Base-by-base conservation (phyloP, 2,888 invertebrate genomes). In the Drosophila cracens region DNA sequence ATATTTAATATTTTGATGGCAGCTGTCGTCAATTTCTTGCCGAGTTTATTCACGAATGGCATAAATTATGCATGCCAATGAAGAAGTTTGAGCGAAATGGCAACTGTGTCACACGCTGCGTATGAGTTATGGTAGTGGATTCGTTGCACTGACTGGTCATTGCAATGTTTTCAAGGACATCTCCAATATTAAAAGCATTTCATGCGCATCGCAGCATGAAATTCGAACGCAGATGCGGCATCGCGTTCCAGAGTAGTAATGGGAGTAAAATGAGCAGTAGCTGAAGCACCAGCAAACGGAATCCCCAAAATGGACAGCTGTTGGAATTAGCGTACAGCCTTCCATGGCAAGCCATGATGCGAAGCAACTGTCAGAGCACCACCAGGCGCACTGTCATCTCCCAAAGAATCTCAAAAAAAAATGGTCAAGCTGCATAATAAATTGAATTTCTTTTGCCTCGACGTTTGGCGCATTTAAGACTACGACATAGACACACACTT, bases 381-480 rank as follows among this genome's bases (percentile, higher is more conserved):
- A 71, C 36, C 77, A 75, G 75, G 77, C 79, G 63, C 53, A 79
- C 72, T 79, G 79, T 79, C 79, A 78, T 62, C 68, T 68, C 59
- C 56, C 56, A 63, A 66, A 67, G 68, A 76, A 79, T 79, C 63
- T 76, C 63, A 74, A 65, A 67, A 40, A 61, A 58, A 77, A 70
- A 74, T 66, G 61, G 79, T 80, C 80, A 83, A 75, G 83, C 89
- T 83, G 80, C 80, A 89, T 87, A 87, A 87, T 87, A 87, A 87
- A 87, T 87, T 87, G 89, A 89, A 87, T 89, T 89, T 79, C 73
- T 83, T 82, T 70, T 74, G 65, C 70, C 74, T 80, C 85, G 87
- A 83, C 89, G 83, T 83, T 87, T 82, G 85, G 69, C 76, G 78
- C 76, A 79, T 70, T 76, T 74, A 70, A 70, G 65, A 77, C 85